Evolutionary conservation across 2,888 invertebrate species (phyloP), one percentile per base, ranked within the genome.

Genomic region (Protodeltote pygarga): DNA sequence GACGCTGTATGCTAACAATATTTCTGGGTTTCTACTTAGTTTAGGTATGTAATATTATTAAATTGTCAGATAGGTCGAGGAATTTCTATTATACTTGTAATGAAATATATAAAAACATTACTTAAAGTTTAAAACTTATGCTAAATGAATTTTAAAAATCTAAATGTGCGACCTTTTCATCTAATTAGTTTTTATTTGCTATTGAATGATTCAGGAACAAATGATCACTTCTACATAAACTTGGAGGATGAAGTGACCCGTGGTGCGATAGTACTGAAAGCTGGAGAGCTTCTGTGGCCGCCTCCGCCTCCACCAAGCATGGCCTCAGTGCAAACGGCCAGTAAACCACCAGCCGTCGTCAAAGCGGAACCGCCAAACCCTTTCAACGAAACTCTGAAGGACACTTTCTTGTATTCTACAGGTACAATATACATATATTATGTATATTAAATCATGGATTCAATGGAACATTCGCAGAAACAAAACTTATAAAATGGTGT

Each of bases 1-100:
- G 16, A 96, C 96, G 0, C 91, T 98, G 13, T 98, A 97, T 78
- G 96, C 96, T n/a, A 98, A 98, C 83, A 98, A 98, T 78, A 96
- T 98, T 64, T 96, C 97, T 10, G 98, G 98, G 76, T 95, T 97
- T 68, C 87, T 98, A 5, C 87, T 97, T 1, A 96, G 96, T 35
- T 94, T 97, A 60, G 96, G 97, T 94, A 83, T 83, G 85, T 75
- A 17, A 10, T 35, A 11, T 20, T 3, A 14, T 5, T 39, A 27
- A 19, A 19, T 6, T 15, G 10, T n/a, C n/a, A n/a, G n/a, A n/a
- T n/a, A n/a, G n/a, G n/a, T n/a, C n/a, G n/a, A n/a, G n/a, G n/a
- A n/a, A n/a, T n/a, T n/a, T n/a, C n/a, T n/a, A n/a, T n/a, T n/a
- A n/a, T n/a, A n/a, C n/a, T n/a, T n/a, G n/a, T n/a, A n/a, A n/a